These are phyloP conservation scores for Parauchenoglanis ngamensis DNA, from an alignment of 2,797 vertebrate species.

Conservation along the genomic window DNA sequence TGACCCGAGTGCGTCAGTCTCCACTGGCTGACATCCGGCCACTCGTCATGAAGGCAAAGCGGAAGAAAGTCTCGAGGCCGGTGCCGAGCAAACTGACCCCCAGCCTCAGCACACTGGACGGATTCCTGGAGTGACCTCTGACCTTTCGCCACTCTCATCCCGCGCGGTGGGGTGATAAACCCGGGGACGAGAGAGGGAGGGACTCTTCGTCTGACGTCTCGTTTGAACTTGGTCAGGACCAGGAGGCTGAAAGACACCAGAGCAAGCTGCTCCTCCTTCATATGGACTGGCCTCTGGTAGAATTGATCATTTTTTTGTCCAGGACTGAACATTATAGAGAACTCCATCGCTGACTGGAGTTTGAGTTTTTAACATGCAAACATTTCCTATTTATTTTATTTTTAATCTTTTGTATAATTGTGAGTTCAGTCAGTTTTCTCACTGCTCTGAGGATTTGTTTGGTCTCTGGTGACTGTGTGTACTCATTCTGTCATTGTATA, in stretches of 20 bases:
- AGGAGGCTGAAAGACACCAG: background rate
- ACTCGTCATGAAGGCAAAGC: constrained; percentile 76
- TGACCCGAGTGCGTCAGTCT: constrained; percentile 74
- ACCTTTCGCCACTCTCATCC: background rate
- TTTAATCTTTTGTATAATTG: background rate
- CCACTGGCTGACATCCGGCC: constrained; percentile 81
- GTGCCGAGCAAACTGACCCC: constrained; percentile 56
- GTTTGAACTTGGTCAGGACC: background rate
- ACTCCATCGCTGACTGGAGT: background rate
- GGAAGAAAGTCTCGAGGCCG: constrained; percentile 79
- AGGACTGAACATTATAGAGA: background rate
- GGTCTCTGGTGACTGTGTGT: background rate
- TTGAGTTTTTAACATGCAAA: background rate
- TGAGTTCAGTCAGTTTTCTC: background rate
- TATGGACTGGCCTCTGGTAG: background rate
- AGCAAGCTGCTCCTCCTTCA: background rate
- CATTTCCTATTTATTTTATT: background rate
- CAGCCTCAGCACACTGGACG: constrained; percentile 78
- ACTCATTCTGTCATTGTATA: background rate
- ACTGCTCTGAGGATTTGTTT: background rate
- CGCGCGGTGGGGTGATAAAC: background rate
- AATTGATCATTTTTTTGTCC: background rate
- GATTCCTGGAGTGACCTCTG: constrained; percentile 77
- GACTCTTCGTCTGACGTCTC: background rate
- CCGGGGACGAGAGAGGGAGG: no score